Conservation (phyloP, 2,797 vertebrate genomes). For the Pseudomugil gertrudae region DNA sequence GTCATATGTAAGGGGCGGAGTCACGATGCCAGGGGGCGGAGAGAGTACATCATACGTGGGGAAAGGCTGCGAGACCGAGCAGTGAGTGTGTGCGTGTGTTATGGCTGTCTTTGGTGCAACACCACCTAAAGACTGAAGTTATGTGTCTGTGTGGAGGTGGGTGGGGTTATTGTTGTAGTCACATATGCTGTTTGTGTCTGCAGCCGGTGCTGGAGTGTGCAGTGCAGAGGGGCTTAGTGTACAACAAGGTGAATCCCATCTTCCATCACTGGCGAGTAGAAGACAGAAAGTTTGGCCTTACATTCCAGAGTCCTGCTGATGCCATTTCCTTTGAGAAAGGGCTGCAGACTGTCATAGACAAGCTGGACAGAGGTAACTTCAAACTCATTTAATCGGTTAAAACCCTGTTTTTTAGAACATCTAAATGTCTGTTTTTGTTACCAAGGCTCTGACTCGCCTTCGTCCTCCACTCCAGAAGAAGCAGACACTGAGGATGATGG, state of each 20-base stretch:
- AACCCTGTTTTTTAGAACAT: background rate
- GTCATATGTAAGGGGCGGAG: slow-evolving; percentile 89
- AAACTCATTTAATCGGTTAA: background rate
- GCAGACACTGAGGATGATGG: slow-evolving; percentile 85
- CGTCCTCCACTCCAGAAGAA: slow-evolving; percentile 85
- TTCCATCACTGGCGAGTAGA: slow-evolving; percentile 95
- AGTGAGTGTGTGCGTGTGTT: slow-evolving; percentile 88
- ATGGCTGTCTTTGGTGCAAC: slow-evolving; percentile 65
- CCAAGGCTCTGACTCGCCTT: slow-evolving; percentile 83
- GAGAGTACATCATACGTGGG: slow-evolving; percentile 88
- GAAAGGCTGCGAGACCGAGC: slow-evolving; percentile 91
- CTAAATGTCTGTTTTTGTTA: slow-evolving; percentile 29
- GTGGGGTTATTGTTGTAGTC: background rate
- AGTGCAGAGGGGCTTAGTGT: slow-evolving; percentile 88
- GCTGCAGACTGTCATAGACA: slow-evolving; percentile 87
- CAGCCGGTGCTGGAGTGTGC: slow-evolving; percentile 91
- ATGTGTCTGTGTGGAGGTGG: slow-evolving; percentile 11
- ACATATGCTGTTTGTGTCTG: slow-evolving; percentile 40
- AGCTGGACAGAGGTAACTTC: slow-evolving; percentile 86
- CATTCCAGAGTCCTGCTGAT: slow-evolving; percentile 92
- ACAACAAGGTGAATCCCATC: slow-evolving; percentile 96
- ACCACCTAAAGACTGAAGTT: slow-evolving; percentile 52
- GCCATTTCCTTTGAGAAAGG: slow-evolving; percentile 91
- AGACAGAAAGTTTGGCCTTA: slow-evolving; percentile 92
- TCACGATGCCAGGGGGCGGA: slow-evolving; percentile 83